Base-by-base conservation (phyloP, 1,140 invertebrate genomes). In the Eubasilissa regina region DNA sequence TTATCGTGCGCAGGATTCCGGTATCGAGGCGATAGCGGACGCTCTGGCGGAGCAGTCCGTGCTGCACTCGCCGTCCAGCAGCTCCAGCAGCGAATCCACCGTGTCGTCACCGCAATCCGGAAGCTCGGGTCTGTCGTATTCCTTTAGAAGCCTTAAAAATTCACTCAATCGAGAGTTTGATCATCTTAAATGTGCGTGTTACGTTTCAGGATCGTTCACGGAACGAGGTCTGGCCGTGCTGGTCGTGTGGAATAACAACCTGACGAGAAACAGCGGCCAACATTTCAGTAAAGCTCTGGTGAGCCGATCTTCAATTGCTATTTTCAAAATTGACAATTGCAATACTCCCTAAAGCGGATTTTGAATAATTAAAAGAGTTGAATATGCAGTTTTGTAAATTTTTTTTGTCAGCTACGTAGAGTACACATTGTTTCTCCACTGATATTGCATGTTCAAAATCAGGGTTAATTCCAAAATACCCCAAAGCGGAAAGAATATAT, bases 161-260 rank as follows among this genome's bases (percentile, higher is more conserved):
- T n/a, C n/a, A n/a, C n/a, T n/a, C n/a, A n/a, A n/a, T n/a, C n/a
- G n/a, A n/a, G n/a, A n/a, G n/a, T n/a, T n/a, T n/a, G n/a, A n/a
- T n/a, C n/a, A n/a, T n/a, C n/a, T n/a, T n/a, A n/a, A n/a, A n/a
- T n/a, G n/a, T n/a, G n/a, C n/a, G 25, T 35, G 6, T 35, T 35
- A 35, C 6, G 43, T 72, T 75, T 47, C 53, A 77, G 79, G 75
- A 15, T 78, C 76, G 13, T 45, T 45, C 53, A 60, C 58, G 51
- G 82, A 83, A 51, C 88, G 90, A 75, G 95, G 95, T 11, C 89
- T 97, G n/a, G 92, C 91, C 64, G 94, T 95, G 51, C 89, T 97
- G 13, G 92, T 96, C 13, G 84, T 97, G 13, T 96, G 95, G 95
- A 96, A 96, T 87, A 97, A 97, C 86, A 93, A 94, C 85, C 87